Evolutionary conservation across 2,797 vertebrate genomes (phyloP).

Genomic region (Gambusia yucatana): DNA sequence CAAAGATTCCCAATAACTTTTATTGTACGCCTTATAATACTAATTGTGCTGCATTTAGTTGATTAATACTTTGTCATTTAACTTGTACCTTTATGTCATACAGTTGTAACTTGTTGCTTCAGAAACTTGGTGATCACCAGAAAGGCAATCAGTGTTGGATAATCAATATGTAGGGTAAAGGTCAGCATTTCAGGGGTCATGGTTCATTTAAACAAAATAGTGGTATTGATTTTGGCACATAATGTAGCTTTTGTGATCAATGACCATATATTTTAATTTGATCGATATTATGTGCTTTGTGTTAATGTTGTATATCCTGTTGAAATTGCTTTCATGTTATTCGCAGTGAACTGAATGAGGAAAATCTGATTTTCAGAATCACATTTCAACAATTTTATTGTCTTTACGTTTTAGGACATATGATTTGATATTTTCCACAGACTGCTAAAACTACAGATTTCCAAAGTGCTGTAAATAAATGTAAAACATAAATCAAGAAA

Average conservation of each 20-base stretch:
- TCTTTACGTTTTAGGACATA: background rate
- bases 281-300: background rate
- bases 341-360: background rate
- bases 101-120: constrained; percentile 10
- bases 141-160: constrained; percentile 7
- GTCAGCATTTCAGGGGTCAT: constrained; percentile 1
- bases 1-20: constrained; percentile 12
- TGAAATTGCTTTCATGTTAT: constrained; percentile 11
- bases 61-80: constrained; percentile 20
- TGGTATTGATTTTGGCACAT: constrained; percentile 36
- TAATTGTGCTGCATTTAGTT: constrained; percentile 27
- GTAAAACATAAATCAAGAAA: too few species aligned
- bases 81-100: constrained; percentile 13
- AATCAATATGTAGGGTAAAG: constrained; percentile 20
- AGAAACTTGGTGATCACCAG: constrained; percentile 25
- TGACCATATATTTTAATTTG: constrained; percentile 22
- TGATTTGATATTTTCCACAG: background rate
- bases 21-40: background rate
- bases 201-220: constrained; percentile 5
- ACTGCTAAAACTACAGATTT: background rate
- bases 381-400: background rate
- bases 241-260: constrained; percentile 19
- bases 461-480: background rate
- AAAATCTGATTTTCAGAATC: background rate
- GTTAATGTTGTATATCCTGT: background rate